Evolutionary conservation across 2,797 vertebrate species (phyloP).

Genomic region (Enteromius thamalakanensis): DNA sequence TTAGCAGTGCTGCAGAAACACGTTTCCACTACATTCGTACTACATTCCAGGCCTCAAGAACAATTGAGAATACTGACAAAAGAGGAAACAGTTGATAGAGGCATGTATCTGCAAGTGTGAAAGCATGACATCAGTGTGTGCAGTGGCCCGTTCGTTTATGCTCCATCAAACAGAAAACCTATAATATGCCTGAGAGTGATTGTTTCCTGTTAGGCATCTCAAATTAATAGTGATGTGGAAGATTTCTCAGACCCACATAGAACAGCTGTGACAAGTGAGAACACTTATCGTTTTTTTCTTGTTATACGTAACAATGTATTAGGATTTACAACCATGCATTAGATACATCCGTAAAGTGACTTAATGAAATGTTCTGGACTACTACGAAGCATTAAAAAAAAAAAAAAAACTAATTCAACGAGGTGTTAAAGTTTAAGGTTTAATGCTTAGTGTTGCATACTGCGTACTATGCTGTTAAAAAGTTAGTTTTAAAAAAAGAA

Average conservation of each 20-base stretch:
- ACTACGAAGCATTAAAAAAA: background rate
- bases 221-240: background rate
- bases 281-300: background rate
- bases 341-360: background rate
- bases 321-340: background rate
- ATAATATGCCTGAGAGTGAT: background rate
- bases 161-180: conserved; percentile 19
- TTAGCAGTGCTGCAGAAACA: conserved; percentile 57
- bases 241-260: background rate
- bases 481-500: background rate
- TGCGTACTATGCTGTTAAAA: background rate
- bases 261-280: background rate
- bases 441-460: background rate
- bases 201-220: conserved; percentile 1
- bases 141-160: conserved; percentile 22
- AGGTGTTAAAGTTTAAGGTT: background rate
- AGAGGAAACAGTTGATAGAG: conserved; percentile 45
- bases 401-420: background rate
- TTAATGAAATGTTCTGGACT: background rate
- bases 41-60: conserved; percentile 53
- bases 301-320: background rate
- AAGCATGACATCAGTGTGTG: conserved; percentile 42
- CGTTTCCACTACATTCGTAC: conserved; percentile 22
- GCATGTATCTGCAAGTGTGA: conserved; percentile 58
- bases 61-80: conserved; percentile 21